Percentiles rank a stretch among this genome's conserved stretches.
Evolutionary conservation across 2,888 invertebrate genomes (phyloP).

Genomic region (Ectropis crepuscularia): DNA sequence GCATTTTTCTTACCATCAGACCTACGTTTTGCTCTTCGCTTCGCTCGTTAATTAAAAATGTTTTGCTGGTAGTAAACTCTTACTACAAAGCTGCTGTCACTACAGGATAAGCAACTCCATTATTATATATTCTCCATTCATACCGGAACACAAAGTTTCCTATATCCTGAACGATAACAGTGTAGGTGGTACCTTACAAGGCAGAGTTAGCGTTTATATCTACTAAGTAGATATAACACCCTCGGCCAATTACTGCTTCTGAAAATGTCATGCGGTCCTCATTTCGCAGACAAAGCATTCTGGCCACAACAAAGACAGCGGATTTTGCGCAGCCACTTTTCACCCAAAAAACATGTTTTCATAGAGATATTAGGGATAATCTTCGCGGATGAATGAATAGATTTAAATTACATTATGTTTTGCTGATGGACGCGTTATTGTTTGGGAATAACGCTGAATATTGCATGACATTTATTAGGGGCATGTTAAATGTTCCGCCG

Average conservation of each 20-base stretch:
- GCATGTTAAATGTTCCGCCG: not conserved
- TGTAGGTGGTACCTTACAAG: too few species aligned
- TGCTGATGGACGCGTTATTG: conserved; percentile 5
- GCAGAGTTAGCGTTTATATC: not conserved
- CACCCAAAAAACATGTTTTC: conserved; percentile 33
- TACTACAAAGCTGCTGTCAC: too few species aligned
- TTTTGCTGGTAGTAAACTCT: too few species aligned
- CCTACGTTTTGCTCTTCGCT: too few species aligned
- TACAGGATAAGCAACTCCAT: too few species aligned
- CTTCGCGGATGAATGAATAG: conserved; percentile 35
- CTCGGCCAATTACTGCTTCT: conserved; percentile 10
- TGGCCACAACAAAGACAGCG: conserved; percentile 27
- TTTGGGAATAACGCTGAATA: conserved; percentile 4
- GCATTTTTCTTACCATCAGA: too few species aligned
- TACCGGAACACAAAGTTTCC: too few species aligned
- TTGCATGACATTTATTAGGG: not conserved
- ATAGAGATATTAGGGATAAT: conserved; percentile 36
- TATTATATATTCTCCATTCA: too few species aligned
- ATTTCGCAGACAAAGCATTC: conserved; percentile 37
- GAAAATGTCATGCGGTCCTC: conserved; percentile 28
- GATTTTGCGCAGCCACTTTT: conserved; percentile 25
- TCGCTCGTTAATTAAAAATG: too few species aligned
- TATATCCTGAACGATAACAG: too few species aligned
- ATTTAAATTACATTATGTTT: conserved; percentile 23
- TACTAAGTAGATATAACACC: not conserved